phyloP scores from a whole-genome alignment of 2,888 invertebrate species.

The Eugnorisma glareosa region DNA sequence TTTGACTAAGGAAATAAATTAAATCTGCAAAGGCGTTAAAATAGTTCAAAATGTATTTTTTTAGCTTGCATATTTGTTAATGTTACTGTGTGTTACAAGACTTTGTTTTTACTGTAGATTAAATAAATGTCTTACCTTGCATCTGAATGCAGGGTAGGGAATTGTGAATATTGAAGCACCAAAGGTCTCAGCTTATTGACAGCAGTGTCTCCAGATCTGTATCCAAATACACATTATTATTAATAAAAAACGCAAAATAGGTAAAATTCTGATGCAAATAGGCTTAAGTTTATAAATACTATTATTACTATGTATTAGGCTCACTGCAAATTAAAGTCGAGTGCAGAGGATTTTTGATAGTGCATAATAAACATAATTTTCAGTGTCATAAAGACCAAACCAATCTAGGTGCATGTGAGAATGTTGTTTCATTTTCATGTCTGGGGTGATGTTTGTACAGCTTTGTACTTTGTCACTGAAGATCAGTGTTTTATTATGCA shows the following conservation, averaged over 20 bases:
- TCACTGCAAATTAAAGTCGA: not conserved
- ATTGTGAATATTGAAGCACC: conserved; percentile 65
- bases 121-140: conserved; percentile 63
- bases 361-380: not conserved
- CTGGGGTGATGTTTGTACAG: not conserved
- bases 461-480: conserved; percentile 5
- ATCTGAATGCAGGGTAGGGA: conserved; percentile 67
- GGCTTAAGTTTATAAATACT: not conserved
- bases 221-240: conserved; percentile 47
- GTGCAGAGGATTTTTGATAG: not conserved
- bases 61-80: not conserved
- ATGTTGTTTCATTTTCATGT: not conserved
- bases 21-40: not conserved
- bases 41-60: not conserved
- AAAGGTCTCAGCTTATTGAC: conserved; percentile 47
- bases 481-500: not conserved
- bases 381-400: not conserved
- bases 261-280: not conserved
- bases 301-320: not conserved
- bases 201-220: conserved; percentile 56
- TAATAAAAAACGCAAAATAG: not conserved
- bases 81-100: not conserved
- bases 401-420: not conserved
- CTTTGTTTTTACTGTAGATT: not conserved
- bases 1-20: not conserved